Evolutionary conservation across 1,140 invertebrate species (phyloP), one percentile per base, ranked within the genome.

Genomic region (Elymnias hypermnestra): DNA sequence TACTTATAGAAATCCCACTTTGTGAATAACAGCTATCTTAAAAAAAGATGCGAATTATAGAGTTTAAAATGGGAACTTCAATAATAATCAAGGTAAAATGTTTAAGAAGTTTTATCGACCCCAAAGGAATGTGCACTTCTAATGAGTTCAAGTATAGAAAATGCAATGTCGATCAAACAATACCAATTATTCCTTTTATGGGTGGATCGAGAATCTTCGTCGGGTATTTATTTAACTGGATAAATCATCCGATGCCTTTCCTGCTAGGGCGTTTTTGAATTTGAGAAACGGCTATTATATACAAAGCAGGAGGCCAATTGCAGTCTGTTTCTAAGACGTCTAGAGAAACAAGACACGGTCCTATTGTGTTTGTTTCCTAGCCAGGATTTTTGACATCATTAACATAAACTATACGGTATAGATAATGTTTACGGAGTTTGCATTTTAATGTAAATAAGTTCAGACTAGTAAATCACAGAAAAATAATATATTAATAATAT

Each of bases 301-400:
- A 75, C 72, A 72, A 74, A 74, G 63, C 59, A 70, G 68, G 57
- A 73, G 62, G 62, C 64, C 73, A 74, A 72, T 71, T 72, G 66
- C 63, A 57, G 63, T 53, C 54, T 48, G 53, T 53, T 60, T 61
- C 60, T 64, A 46, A 56, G 61, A 59, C 63, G 63, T 74, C 71
- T 74, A 68, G 71, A 70, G 62, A 57, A 66, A 59, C 58, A 54
- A 68, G 71, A 74, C 71, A 72, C 71, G 68, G 71, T 70, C 71
- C 71, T 72, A 77, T 77, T 77, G 73, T 77, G 68, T 74, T 70
- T 73, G 73, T 68, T 70, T 76, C 72, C 72, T 72, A 68, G 57
- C 70, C 5, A 33, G 31, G 14, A 75, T 64, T 71, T 75, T 72
- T 72, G 69, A 71, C 70, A 75, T 72, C 72, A 75, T 75, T 75